Evolutionary conservation across 2,113 vertebrate genomes (phyloP).

Genomic region (Elephas maximus): DNA sequence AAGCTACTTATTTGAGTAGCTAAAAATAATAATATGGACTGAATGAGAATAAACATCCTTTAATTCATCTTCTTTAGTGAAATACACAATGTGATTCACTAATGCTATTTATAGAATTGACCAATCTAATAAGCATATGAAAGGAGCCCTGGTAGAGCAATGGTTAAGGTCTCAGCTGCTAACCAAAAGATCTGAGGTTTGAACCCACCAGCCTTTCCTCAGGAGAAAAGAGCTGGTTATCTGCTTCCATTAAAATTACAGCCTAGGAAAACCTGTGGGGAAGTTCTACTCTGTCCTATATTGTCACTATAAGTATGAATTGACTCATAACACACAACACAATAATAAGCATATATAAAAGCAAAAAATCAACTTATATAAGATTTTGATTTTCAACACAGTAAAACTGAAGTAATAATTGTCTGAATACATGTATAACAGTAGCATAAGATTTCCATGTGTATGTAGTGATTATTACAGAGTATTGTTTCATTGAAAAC

Average conservation of each 20-base stretch:
- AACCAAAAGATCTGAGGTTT: not conserved
- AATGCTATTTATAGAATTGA: not conserved
- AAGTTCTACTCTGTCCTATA: not conserved
- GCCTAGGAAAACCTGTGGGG: not conserved
- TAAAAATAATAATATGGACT: conserved; percentile 28
- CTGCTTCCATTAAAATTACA: not conserved
- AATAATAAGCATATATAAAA: conserved; percentile 3
- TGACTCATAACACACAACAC: not conserved
- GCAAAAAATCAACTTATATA: not conserved
- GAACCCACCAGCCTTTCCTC: not conserved
- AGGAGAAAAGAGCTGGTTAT: not conserved
- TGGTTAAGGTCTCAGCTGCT: not conserved
- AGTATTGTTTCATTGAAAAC: not conserved
- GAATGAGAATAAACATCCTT: not conserved
- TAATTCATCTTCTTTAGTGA: not conserved
- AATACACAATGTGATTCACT: conserved; percentile 38
- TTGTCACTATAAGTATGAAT: not conserved
- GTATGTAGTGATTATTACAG: not conserved
- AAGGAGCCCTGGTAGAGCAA: not conserved
- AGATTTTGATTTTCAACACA: conserved; percentile 26
- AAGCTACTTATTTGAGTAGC: not conserved
- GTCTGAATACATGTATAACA: not conserved
- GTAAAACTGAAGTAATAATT: not conserved
- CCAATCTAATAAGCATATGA: conserved; percentile 14
- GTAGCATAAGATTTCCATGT: not conserved